Evolutionary conservation across 2,797 vertebrate species (phyloP), one percentile per base, ranked within the genome.

Genomic region (Darevskia nairensis): DNA sequence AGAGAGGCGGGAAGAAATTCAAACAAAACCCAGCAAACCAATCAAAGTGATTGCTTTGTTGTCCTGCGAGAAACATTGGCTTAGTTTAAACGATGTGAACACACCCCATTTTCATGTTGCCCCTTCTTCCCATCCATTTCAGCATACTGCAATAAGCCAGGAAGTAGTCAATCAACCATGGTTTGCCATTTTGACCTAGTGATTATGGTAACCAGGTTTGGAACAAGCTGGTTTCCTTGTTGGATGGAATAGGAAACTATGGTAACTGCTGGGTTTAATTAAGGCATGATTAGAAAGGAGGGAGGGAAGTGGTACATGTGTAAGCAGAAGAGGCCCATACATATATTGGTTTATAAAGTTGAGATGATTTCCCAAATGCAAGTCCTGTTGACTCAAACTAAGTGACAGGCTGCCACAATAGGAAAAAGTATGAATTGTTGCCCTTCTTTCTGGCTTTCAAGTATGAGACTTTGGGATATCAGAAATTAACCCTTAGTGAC

Each of bases 311-410:
- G 25, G 11, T 68, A 23, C 10, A 8, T 27, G 25, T 7, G 13
- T 27, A 17, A 6, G 23, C 64, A 39, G n/a, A 69, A 79, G 21
- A 79, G 21, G 8, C 21, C 50, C 46, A 25, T 39, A 69, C 29
- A 8, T 35, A 86, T 32, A 11, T 25, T 61, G 15, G n/a, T 21
- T 68, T 75, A 68, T 25, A 55, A 79, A 35, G 44, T 61, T 4
- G n/a, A 78, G 44, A 50, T 4, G 13, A 86, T 35, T 69, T n/a
- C 46, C 64, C 3, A 19, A 68, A 68, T 9, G 17, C 61, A n/a
- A 39, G 11, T 35, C 44, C 35, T 69, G 19, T 74, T 80, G 27
- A 61, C 32, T 92, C 15, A 86, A 82, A 88, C 86, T 23, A 64
- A 86, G 76, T 0, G 0, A 71, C 9, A 69, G 75, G 3, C 0